Conservation (phyloP, 2,888 invertebrate species). For the Brenthis daphne region DNA sequence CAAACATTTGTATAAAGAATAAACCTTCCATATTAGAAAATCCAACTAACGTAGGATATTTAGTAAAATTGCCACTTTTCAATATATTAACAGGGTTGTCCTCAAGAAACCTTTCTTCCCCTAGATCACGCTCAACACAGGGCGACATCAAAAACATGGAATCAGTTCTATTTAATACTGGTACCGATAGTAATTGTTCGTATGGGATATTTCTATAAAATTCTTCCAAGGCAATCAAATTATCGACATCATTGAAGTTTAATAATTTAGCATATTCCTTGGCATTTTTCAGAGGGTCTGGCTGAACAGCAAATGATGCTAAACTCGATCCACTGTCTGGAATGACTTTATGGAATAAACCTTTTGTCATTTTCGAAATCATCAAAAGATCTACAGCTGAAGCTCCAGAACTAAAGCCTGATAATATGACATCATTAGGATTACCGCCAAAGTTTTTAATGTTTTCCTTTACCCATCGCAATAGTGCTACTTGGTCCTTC, state of each 20-base stretch:
- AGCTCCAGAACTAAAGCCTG: conserved; percentile 50
- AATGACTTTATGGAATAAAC: conserved; percentile 44
- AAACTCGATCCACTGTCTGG: conserved; percentile 45
- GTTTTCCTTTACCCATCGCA: conserved; percentile 50
- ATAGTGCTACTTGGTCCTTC: conserved; percentile 49
- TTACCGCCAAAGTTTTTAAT: conserved; percentile 50
- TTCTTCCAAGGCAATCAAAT: conserved; percentile 50
- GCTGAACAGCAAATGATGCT: conserved; percentile 42
- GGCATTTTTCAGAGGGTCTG: conserved; percentile 45
- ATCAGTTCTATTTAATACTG: conserved; percentile 41
- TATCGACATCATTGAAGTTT: conserved; percentile 47
- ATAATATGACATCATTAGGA: conserved; percentile 50
- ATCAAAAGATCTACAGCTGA: conserved; percentile 45
- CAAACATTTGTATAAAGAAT: conserved; percentile 45
- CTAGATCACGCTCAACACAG: conserved; percentile 46
- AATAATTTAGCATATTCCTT: conserved; percentile 43
- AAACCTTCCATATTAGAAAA: conserved; percentile 53
- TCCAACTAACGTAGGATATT: conserved; percentile 54
- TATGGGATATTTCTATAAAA: conserved; percentile 51
- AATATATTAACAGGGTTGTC: conserved; percentile 52
- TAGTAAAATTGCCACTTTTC: conserved; percentile 43
- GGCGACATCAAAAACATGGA: conserved; percentile 44
- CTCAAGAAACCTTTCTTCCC: conserved; percentile 47
- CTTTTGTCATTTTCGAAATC: conserved; percentile 44
- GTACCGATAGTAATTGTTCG: conserved; percentile 45